Base-by-base conservation (phyloP, 1,140 invertebrate species). In the Lepidostoma basale region DNA sequence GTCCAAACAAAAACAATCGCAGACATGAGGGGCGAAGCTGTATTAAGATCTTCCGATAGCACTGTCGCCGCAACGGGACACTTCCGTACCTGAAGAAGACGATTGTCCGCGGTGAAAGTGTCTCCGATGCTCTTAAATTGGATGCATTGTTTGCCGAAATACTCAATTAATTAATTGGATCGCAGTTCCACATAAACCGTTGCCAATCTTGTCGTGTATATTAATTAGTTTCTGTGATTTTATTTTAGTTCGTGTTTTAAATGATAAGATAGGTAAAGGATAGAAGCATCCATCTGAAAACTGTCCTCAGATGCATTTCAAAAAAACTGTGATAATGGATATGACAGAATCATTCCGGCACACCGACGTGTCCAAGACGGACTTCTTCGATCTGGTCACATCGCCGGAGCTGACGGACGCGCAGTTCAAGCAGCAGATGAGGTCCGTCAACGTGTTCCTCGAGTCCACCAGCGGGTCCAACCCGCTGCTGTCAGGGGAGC, bases 301-400 rank as follows among this genome's bases (percentile, higher is more conserved):
- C 30, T 10, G 12, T 44, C 64, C 40, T 64, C 72, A 70, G 65
- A 73, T 73, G 72, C 72, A 70, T 73, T 70, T 70, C 72, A 70
- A 70, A 67, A 65, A 70, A 65, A 44, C 63, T 45, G 54, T 64
- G 42, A 70, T 76, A 76, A 91, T 92, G 91, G 90, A 91, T 84
- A 86, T 93, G 77, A 90, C 88, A 76, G 89, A 92, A 83, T 87
- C 90, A 78, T 90, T 91, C 81, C 86, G 87, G 75, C 85, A 85
- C 77, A 80, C 82, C 74, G 88, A 90, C 74, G 81, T 90, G 69
- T 85, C 86, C 16, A 92, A 92, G 78, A 90, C 90, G 49, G 92
- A 93, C 79, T 94, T 92, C 83, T 93, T 93, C 81, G 91, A 93
- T 77, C 92, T 93, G 79, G 91, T 93, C 39, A 90, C 90, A n/a